Evolutionary conservation across 2,888 invertebrate genomes (phyloP).

Genomic region (Malthinus flaveolus): DNA sequence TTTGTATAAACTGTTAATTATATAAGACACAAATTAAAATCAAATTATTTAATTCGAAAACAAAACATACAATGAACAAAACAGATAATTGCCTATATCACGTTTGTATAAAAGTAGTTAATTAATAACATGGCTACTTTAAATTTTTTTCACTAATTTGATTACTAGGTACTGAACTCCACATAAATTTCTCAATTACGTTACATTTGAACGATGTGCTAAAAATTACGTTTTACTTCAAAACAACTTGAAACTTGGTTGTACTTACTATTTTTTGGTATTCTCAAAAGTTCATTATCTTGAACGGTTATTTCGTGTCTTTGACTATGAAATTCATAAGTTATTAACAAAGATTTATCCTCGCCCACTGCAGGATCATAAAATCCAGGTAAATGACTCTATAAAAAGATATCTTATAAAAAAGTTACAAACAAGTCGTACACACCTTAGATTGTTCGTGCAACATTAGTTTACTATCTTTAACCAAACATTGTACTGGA

Average conservation of each 20-base stretch:
- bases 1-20: too few species aligned
- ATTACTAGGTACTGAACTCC: neutral
- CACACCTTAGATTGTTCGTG: slow-evolving; percentile 84
- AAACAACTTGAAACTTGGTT: neutral
- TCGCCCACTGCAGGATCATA: slow-evolving; percentile 95
- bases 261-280: slow-evolving; percentile 73
- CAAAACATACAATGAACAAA: neutral
- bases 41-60: neutral
- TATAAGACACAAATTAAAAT: too few species aligned
- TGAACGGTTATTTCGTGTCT: slow-evolving; percentile 77
- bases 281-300: slow-evolving; percentile 79
- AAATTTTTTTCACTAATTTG: slow-evolving; percentile 18
- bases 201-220: slow-evolving; percentile 51
- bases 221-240: slow-evolving; percentile 31
- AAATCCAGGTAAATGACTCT: slow-evolving; percentile 95
- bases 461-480: slow-evolving; percentile 84
- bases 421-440: neutral
- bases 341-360: slow-evolving; percentile 82
- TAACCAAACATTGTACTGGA: slow-evolving; percentile 91
- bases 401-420: slow-evolving; percentile 40
- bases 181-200: slow-evolving; percentile 39
- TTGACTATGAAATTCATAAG: slow-evolving; percentile 82
- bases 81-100: neutral
- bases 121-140: slow-evolving; percentile 17
- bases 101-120: slow-evolving; percentile 22